These are phyloP conservation scores for Ptychodera flava DNA, from an alignment of 35 echinoderm and acorn worm genomes.

Conservation along the genomic window DNA sequence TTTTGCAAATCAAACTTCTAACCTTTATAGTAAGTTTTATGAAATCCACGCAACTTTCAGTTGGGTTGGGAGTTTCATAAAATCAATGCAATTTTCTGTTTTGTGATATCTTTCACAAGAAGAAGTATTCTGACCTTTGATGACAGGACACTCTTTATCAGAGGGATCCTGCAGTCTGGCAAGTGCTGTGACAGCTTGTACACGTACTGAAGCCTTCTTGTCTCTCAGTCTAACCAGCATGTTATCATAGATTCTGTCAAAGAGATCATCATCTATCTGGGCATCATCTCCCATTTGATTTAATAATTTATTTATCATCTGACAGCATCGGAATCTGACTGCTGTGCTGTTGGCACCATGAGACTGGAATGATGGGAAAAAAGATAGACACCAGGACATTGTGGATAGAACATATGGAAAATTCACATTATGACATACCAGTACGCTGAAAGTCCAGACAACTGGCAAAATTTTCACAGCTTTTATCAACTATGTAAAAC, in stretches of 20 bases:
- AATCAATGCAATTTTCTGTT: too few relatives aligned
- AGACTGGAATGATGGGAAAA: slow-evolving; percentile 30
- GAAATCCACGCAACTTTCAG: too few relatives aligned
- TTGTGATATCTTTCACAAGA: too few relatives aligned
- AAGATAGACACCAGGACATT: too few relatives aligned
- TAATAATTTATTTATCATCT: slow-evolving; percentile 94
- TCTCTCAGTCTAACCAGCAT: slow-evolving; percentile 87
- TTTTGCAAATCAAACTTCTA: too few relatives aligned
- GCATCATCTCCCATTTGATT: slow-evolving; percentile 74
- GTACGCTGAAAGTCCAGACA: not conserved
- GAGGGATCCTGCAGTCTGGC: slow-evolving; percentile 78
- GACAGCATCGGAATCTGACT: slow-evolving; percentile 88
- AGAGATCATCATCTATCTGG: slow-evolving; percentile 96
- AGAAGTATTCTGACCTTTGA: slow-evolving; percentile 35
- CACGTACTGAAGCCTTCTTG: slow-evolving; percentile 58
- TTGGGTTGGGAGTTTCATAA: too few relatives aligned
- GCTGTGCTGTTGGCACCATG: slow-evolving; percentile 79
- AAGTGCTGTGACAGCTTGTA: slow-evolving; percentile 88
- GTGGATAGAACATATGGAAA: not conserved
- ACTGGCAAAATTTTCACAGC: not conserved
- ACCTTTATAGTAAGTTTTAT: too few relatives aligned
- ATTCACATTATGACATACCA: not conserved
- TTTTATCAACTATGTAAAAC: not conserved
- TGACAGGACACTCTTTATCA: slow-evolving; percentile 76
- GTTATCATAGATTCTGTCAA: slow-evolving; percentile 70